phyloP scores from a whole-genome alignment of 2,113 vertebrate species.

The Pluvianellus socialis region DNA sequence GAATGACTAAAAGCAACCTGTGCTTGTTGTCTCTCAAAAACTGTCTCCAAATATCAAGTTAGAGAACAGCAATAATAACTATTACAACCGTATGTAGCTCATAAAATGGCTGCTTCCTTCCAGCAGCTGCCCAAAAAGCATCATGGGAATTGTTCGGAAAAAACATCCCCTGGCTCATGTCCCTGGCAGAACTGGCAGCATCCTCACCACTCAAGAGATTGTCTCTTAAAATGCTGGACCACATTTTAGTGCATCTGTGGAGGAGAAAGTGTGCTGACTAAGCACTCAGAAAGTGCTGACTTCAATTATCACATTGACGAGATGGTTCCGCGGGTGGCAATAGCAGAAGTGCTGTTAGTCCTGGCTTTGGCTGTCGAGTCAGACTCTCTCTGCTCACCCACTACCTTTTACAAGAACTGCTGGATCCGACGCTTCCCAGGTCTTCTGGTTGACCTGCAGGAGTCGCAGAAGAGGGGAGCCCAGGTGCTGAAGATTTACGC shows the following conservation, averaged over 20 bases:
- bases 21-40: not conserved
- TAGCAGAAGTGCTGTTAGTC: constrained; percentile 61
- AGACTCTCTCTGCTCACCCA: constrained; percentile 82
- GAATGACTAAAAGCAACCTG: not conserved
- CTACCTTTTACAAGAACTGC: constrained; percentile 86
- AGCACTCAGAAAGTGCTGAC: not conserved
- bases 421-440: constrained; percentile 92
- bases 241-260: not conserved
- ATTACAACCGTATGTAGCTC: not conserved
- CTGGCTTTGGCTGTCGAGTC: constrained; percentile 60
- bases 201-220: not conserved
- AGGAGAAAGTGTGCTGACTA: not conserved
- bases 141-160: not conserved
- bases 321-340: constrained; percentile 75
- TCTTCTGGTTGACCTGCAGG: constrained; percentile 80
- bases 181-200: not conserved
- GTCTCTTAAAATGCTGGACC: not conserved
- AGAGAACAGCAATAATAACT: not conserved
- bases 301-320: not conserved
- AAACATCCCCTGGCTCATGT: not conserved
- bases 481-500: constrained; percentile 79
- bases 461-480: constrained; percentile 85
- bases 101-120: not conserved
- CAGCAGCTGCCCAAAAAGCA: not conserved
- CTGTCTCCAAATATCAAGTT: not conserved